Evolutionary conservation across 1,140 invertebrate species (phyloP).

Genomic region (Acromyrmex echinatior): DNA sequence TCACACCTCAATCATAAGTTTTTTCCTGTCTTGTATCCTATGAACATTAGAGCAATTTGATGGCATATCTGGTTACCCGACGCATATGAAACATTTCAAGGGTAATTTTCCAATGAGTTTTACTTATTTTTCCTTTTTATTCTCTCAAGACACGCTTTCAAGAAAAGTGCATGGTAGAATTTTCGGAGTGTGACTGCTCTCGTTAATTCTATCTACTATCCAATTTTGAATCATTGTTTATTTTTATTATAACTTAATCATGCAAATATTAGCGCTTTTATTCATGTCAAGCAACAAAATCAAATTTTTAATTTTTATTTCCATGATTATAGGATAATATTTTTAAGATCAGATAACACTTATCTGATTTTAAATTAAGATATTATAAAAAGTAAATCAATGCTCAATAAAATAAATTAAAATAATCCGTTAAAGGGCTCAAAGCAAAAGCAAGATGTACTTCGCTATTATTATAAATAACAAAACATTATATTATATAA

Average conservation of each 20-base stretch:
- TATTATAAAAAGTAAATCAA: neutral
- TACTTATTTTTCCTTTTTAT: constrained; percentile 15
- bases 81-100: constrained; percentile 62
- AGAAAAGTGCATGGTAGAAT: neutral
- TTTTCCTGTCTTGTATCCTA: constrained; percentile 13
- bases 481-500: no score
- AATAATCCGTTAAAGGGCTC: no score
- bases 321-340: neutral
- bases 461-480: no score
- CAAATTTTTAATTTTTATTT: neutral
- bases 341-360: neutral
- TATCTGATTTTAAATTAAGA: neutral
- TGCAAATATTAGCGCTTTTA: neutral
- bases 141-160: constrained; percentile 1
- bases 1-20: constrained; percentile 15
- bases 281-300: neutral
- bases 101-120: constrained; percentile 66
- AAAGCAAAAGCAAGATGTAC: no score
- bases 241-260: neutral
- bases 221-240: neutral
- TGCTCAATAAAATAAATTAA: no score
- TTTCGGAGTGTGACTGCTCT: neutral
- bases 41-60: constrained; percentile 24
- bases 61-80: constrained; percentile 50
- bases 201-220: neutral